Conservation (phyloP, 2,113 vertebrate genomes). For the Hyperoodon ampullatus region DNA sequence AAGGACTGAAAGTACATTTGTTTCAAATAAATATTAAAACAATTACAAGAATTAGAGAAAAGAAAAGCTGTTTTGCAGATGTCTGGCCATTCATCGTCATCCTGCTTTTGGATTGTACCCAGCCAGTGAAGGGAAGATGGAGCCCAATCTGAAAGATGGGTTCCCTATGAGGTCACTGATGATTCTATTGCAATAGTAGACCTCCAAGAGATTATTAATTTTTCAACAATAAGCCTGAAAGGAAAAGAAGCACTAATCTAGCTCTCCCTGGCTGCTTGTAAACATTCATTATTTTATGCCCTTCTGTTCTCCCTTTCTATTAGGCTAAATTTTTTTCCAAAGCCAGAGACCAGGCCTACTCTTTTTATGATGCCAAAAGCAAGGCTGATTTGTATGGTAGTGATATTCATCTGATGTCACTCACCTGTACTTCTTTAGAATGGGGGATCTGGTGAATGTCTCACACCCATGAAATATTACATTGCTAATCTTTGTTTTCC, state of each 20-base stretch:
- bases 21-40: conserved; percentile 49
- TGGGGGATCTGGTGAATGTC: background rate
- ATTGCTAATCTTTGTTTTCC: conserved; percentile 44
- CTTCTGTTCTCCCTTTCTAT: conserved; percentile 49
- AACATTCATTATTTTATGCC: conserved; percentile 49
- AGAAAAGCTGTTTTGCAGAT: conserved; percentile 8
- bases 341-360: background rate
- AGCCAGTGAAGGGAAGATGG: background rate
- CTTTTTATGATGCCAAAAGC: background rate
- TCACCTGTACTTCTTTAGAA: background rate
- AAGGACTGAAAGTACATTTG: background rate
- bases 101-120: background rate
- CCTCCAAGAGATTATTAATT: conserved; percentile 20
- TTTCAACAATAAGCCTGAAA: conserved; percentile 29
- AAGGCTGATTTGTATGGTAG: background rate
- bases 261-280: conserved; percentile 24
- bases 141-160: background rate
- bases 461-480: background rate
- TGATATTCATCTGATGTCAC: conserved; percentile 13
- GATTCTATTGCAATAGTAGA: conserved; percentile 1
- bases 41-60: conserved; percentile 7
- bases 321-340: background rate
- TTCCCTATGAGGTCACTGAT: background rate
- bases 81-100: background rate
- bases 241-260: conserved; percentile 31